Base-by-base conservation (phyloP, 2,888 invertebrate genomes). In the Anaspis maculata region DNA sequence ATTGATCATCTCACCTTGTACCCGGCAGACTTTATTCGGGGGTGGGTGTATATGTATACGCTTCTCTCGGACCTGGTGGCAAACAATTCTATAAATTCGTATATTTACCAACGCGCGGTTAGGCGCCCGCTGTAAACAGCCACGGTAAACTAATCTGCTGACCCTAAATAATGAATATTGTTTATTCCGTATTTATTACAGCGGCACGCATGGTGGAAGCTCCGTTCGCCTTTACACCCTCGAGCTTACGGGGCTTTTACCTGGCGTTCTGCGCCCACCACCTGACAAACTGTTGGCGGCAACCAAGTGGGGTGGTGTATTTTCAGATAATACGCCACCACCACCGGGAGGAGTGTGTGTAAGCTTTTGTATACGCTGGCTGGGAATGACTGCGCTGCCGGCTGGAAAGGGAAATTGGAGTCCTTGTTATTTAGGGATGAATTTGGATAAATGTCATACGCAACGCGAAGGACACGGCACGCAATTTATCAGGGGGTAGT, bases 101-200 rank as follows among this genome's bases (percentile, higher is more conserved):
- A 52, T 55, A 54, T 55, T 55, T 57, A 52, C 55, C 49, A 5
- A 5, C 19, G 19, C 9, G 19, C 19, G 19, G 5, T 9, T 19
- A 5, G 19, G 5, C 19, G 9, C 19, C 36, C 41, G 30, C 32
- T 33, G 47, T 44, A 48, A 48, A 48, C 50, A 43, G 40, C 33
- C 32, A 35, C 41, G 39, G 52, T 46, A 55, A 59, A 54, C 57
- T 59, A 61, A 61, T 61, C 56, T 57, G 49, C 54, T 42, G 40
- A 35, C 46, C 47, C 48, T 61, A 56, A 61, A 61, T 61, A 59
- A 59, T 61, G 56, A 53, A 61, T 57, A 56, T 55, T 57, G 61
- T 61, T 59, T 59, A 53, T 56, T 57, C 46, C 50, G 52, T 55
- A 57, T 59, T 57, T 58, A 58, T 59, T 53, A 44, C 45, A 46